These are phyloP conservation scores for Crotalus horridus DNA, from an alignment of 2,113 vertebrate species.

Conservation along the genomic window DNA sequence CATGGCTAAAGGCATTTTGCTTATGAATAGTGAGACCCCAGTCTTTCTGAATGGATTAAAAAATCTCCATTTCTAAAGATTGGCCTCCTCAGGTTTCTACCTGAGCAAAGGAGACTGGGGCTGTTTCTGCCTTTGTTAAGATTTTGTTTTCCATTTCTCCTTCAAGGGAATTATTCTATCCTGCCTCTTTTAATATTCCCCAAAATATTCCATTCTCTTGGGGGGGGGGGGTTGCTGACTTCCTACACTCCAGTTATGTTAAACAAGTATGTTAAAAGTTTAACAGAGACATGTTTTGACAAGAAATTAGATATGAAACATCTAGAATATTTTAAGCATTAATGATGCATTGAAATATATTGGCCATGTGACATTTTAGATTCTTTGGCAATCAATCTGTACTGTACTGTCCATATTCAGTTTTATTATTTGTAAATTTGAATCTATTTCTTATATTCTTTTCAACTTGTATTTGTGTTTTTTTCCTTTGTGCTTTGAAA, in stretches of 20 bases:
- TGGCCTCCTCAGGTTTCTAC: too few species aligned
- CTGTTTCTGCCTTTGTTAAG: too few species aligned
- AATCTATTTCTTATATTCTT: background rate
- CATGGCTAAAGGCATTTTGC: too few species aligned
- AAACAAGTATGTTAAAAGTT: background rate
- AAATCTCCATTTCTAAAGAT: too few species aligned
- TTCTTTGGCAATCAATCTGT: background rate
- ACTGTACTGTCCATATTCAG: background rate
- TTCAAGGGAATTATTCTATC: too few species aligned
- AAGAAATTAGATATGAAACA: background rate
- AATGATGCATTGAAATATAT: background rate
- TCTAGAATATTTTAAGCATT: background rate
- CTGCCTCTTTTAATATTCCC: too few species aligned
- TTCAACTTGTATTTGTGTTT: background rate
- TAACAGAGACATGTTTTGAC: background rate
- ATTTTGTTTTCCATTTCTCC: too few species aligned
- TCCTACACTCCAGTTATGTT: background rate
- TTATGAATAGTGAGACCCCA: too few species aligned
- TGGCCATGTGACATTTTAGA: background rate
- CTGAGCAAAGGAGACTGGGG: too few species aligned
- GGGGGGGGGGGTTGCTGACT: too few species aligned
- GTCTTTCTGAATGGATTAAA: too few species aligned
- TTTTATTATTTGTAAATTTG: background rate
- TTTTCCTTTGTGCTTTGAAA: background rate
- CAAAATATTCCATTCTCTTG: too few species aligned